These are phyloP conservation scores for Poicephalus gulielmi DNA, from an alignment of 2,113 vertebrate species.

Conservation along the genomic window DNA sequence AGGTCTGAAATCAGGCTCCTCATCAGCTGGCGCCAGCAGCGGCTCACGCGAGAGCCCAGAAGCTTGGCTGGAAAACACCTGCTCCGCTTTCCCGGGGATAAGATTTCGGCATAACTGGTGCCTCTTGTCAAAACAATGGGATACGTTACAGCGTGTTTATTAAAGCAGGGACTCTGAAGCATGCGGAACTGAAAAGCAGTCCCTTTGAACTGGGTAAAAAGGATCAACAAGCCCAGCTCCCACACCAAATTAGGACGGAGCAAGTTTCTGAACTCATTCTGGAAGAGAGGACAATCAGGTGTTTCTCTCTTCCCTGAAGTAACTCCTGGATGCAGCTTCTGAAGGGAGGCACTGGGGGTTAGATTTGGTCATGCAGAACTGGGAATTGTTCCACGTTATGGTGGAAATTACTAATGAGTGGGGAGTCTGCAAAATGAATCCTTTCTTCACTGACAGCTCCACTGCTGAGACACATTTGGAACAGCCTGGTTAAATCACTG, in stretches of 20 bases:
- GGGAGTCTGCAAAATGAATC: not conserved
- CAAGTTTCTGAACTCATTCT: not conserved
- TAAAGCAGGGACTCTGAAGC: not conserved
- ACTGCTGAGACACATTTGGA: not conserved
- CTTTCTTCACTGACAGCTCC: not conserved
- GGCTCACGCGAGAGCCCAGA: not conserved
- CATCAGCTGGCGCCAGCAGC: not conserved
- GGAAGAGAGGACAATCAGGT: not conserved
- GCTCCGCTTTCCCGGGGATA: not conserved
- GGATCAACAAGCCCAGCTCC: not conserved
- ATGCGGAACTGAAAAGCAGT: not conserved
- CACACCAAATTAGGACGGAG: not conserved
- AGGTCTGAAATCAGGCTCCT: not conserved
- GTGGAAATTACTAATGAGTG: not conserved
- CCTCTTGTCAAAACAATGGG: not conserved
- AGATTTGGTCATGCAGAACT: not conserved
- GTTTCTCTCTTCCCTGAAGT: not conserved
- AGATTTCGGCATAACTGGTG: not conserved
- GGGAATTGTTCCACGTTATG: not conserved
- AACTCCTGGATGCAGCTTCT: not conserved
- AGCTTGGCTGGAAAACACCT: constrained; percentile 23
- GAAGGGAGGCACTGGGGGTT: not conserved
- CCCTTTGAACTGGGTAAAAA: not conserved
- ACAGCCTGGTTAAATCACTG: not conserved
- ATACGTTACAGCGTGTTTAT: not conserved